Base-by-base conservation (phyloP, 2,113 vertebrate genomes). In the Xiphias gladius region DNA sequence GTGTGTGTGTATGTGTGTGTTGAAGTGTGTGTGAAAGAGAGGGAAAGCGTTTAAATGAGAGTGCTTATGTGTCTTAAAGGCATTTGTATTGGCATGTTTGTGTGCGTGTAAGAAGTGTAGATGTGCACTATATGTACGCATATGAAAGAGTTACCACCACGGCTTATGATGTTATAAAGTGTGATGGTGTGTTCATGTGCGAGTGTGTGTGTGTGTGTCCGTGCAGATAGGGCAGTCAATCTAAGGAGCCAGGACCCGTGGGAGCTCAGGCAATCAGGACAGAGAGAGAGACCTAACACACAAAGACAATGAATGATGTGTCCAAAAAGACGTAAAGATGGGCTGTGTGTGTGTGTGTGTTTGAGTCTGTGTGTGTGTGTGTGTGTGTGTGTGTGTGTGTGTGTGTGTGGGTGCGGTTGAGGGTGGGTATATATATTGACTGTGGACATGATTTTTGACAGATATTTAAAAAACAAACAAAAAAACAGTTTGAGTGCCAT, bases 261-360 rank as follows among this genome's bases (percentile, higher is more conserved):
- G 85, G 83, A 89, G 54, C 58, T 71, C 12, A 79, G 73, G 74
- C 85, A 85, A 84, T 86, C 81, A 86, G 74, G 55, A 71, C 22
- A 1, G 17, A 30, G 28, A 19, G 57, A 81, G 62, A 55, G 39
- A 79, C 70, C 75, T 82, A 28, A 46, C n/a, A 32, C 24, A 70
- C 30, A 58, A 61, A 68, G 62, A 43, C 65, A 63, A 32, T 20
- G 48, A 55, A 62, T 58, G 70, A 89, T 69, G 73, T 52, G 26
- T 43, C 83, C 35, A 73, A 30, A 66, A 72, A 55, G 28, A 68
- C 48, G 72, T 6, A 54, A 79, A 76, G 54, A 63, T 78, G 63
- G 13, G 2, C 8, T 48, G 67, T 67, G 35, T 68, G 58, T 66
- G 65, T 30, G 63, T 10, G 9, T 39, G 37, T 39, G 37, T 39